Evolutionary conservation across 1,140 invertebrate species (phyloP), one percentile per base, ranked within the genome.

Genomic region (Drosophila arawakana): DNA sequence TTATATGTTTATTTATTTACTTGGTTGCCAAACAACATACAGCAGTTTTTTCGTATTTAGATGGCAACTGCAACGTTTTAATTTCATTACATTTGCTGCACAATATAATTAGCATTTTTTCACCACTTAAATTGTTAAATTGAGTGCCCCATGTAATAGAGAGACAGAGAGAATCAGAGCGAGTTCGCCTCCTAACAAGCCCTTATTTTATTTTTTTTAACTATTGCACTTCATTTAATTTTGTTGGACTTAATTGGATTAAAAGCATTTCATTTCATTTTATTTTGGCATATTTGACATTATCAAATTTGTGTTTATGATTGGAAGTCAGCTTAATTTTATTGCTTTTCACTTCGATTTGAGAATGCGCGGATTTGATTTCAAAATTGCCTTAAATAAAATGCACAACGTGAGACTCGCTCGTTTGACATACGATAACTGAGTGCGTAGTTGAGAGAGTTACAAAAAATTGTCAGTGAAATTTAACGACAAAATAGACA

Each of bases 31-130:
- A 34, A 58, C 78, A 68, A 63, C 30, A 69, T 58, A 60, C 34
- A 2, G 6, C 55, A 62, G 62, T 69, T 47, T 61, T 35, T 67
- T 35, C 54, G 49, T 66, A 71, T 69, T 69, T 72, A 73, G 69
- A 75, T 52, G 59, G 65, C 71, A 80, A 84, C 72, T 83, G 73
- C 77, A 84, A 84, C 81, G 75, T 83, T 84, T 84, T 84, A 84
- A 84, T 84, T 84, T 83, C 81, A 84, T 84, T 83, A 80, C 47
- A 71, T 69, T 80, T 80, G 62, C 67, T 68, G 59, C 70, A 65
- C 63, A 84, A 77, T 80, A 67, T 80, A 83, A 84, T 83, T 80
- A 74, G 73, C 54, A 46, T 61, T 60, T 50, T 47, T 47, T 57
- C 37, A 62, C 39, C 68, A 54, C 68, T 65, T 65, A 66, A 60